phyloP scores from a whole-genome alignment of 2,888 invertebrate species.

The Macroteleia sp. region DNA sequence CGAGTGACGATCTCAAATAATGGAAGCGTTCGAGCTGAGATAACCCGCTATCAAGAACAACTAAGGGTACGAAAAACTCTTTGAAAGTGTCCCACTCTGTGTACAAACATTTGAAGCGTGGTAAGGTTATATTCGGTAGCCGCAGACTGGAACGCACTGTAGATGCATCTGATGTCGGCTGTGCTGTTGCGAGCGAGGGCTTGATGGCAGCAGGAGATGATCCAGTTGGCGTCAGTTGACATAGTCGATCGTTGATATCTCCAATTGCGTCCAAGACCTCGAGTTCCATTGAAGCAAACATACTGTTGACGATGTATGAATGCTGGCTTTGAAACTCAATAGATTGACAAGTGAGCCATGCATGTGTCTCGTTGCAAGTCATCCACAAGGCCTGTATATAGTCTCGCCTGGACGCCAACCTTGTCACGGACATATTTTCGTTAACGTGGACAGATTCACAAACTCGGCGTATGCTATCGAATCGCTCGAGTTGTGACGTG shows the following conservation, averaged over 20 bases:
- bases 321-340: neutral
- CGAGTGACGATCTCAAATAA: slow-evolving; percentile 8
- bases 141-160: neutral
- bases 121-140: neutral
- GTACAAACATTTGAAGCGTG: slow-evolving; percentile 7
- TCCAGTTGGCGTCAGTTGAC: neutral
- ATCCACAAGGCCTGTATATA: neutral
- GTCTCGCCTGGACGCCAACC: neutral
- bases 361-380: neutral
- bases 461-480: neutral
- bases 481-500: neutral
- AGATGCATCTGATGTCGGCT: neutral
- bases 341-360: neutral
- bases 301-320: neutral
- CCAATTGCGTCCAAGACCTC: neutral
- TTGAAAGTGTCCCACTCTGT: slow-evolving; percentile 16
- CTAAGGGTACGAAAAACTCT: slow-evolving; percentile 4
- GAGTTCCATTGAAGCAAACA: neutral
- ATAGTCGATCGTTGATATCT: neutral
- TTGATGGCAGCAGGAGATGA: neutral
- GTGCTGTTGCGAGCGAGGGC: neutral
- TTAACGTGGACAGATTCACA: neutral
- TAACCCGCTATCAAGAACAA: neutral
- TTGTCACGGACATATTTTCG: neutral
- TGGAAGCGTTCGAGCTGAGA: slow-evolving; percentile 8